Evolutionary conservation across 1,140 invertebrate species (phyloP).

Genomic region (Brachionus sp.): DNA sequence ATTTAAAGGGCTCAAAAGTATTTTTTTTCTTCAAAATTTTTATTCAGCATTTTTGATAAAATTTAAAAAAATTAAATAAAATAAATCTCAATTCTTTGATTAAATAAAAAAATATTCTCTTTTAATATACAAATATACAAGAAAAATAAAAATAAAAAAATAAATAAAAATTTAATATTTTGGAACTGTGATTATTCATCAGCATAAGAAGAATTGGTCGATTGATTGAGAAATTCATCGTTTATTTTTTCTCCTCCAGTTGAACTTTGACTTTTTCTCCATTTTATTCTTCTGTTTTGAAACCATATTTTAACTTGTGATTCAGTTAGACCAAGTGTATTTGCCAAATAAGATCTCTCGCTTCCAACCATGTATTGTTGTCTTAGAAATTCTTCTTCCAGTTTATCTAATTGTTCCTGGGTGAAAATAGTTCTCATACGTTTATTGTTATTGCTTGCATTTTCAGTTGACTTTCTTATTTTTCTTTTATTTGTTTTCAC

Average conservation of each 20-base stretch:
- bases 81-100: no score
- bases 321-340: constrained; percentile 80
- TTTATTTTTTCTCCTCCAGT: neutral
- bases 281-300: constrained; percentile 63
- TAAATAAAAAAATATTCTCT: neutral
- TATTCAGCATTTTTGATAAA: no score
- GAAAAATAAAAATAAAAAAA: no score
- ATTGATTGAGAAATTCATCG: constrained; percentile 5
- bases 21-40: no score
- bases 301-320: constrained; percentile 71
- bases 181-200: constrained; percentile 3
- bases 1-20: no score
- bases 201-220: neutral
- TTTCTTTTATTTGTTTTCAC: neutral
- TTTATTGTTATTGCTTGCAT: constrained; percentile 61
- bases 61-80: no score
- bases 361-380: constrained; percentile 95
- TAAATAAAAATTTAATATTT: neutral
- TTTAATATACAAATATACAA: no score
- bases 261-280: constrained; percentile 10
- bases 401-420: constrained; percentile 79
- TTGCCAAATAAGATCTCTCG: constrained; percentile 80
- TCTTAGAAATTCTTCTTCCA: constrained; percentile 84
- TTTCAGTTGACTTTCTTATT: neutral
- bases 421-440: constrained; percentile 89